Conservation (phyloP, 2,797 vertebrate species). For the Clarias pachynema region DNA sequence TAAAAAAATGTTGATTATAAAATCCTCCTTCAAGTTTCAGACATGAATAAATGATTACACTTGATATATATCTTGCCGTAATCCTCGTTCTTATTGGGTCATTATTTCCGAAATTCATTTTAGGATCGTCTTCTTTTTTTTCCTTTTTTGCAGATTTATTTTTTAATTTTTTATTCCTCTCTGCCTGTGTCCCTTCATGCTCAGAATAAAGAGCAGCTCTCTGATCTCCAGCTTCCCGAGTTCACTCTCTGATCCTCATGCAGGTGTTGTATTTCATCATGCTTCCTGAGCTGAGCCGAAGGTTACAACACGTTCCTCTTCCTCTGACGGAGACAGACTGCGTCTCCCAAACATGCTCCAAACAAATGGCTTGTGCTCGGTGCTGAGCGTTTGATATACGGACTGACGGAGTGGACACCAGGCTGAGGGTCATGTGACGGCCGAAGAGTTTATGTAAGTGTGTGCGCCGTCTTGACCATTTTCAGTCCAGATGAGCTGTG, state of each 20-base stretch:
- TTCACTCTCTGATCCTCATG: conserved; percentile 17
- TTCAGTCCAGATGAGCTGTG: neutral
- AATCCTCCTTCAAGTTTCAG: neutral
- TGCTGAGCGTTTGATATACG: neutral
- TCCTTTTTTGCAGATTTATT: neutral
- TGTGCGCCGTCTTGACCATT: neutral
- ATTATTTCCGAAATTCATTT: neutral
- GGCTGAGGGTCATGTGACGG: neutral
- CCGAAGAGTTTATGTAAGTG: too few species aligned
- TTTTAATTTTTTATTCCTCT: neutral
- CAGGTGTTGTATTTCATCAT: conserved; percentile 34
- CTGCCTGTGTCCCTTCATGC: neutral
- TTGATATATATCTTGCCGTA: neutral
- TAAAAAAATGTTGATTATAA: neutral
- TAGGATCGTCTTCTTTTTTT: neutral
- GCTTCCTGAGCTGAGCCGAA: neutral
- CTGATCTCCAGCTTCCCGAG: neutral
- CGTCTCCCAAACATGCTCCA: neutral
- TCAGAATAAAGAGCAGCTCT: conserved; percentile 19
- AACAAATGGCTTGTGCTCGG: neutral
- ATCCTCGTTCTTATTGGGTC: neutral
- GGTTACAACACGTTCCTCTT: conserved; percentile 15
- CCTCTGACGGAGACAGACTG: neutral
- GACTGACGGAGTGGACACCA: neutral
- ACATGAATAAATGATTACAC: neutral